These are phyloP conservation scores for Coptodon rendalli DNA, from an alignment of 2,113 vertebrate species.

Conservation along the genomic window DNA sequence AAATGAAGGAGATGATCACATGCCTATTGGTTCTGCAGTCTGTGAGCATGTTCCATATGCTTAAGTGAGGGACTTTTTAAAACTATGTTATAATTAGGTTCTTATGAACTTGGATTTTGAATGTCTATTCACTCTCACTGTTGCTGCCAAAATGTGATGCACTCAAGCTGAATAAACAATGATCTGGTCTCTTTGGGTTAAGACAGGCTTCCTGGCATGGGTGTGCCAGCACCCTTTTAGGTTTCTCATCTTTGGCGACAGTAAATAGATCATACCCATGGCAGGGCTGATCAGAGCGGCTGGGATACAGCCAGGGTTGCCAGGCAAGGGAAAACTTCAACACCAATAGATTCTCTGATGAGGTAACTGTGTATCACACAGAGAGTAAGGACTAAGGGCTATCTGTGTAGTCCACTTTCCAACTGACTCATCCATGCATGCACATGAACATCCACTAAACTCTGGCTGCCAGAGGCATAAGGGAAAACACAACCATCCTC, in stretches of 20 bases:
- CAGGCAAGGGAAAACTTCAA: slow-evolving; percentile 20
- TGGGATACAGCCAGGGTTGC: slow-evolving; percentile 46
- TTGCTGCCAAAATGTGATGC: slow-evolving; percentile 59
- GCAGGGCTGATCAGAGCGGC: slow-evolving; percentile 7
- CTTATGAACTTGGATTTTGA: slow-evolving; percentile 23
- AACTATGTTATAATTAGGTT: slow-evolving; percentile 3
- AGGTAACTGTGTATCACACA: slow-evolving; percentile 23
- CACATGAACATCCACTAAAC: background rate
- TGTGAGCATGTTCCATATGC: background rate
- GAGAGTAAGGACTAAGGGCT: background rate
- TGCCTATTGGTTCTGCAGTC: background rate
- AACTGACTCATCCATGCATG: background rate
- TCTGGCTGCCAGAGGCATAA: background rate
- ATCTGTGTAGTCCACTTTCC: background rate
- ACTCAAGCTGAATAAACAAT: slow-evolving; percentile 71
- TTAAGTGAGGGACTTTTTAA: background rate
- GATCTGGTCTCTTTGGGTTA: slow-evolving; percentile 56
- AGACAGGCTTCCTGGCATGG: slow-evolving; percentile 60
- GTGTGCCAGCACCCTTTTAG: slow-evolving; percentile 32
- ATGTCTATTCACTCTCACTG: slow-evolving; percentile 33
- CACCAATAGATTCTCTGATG: slow-evolving; percentile 11
- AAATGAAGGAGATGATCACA: background rate
- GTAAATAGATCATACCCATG: slow-evolving; percentile 53
- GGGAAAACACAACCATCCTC: slow-evolving; percentile 3
- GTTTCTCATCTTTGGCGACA: slow-evolving; percentile 54